Conservation (phyloP, 2,113 vertebrate species). For the Seriola quinqueradiata region DNA sequence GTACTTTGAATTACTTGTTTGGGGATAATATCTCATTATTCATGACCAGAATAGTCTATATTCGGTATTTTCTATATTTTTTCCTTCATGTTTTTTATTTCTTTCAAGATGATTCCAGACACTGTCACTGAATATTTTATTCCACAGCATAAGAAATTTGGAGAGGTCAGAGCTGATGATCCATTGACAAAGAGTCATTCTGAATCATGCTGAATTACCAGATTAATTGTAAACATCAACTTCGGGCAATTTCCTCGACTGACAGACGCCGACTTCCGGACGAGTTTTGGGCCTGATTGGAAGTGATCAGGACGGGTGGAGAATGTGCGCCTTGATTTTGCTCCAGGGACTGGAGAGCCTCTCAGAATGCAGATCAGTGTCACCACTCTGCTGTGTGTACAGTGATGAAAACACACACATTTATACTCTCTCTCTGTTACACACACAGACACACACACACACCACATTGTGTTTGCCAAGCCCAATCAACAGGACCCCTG, state of each 20-base stretch:
- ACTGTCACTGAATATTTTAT: background rate
- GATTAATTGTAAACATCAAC: conserved; percentile 24
- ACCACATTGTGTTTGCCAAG: conserved; percentile 33
- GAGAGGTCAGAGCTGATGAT: conserved; percentile 5
- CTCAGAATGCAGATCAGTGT: conserved; percentile 50
- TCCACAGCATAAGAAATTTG: background rate
- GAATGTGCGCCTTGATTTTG: conserved; percentile 38
- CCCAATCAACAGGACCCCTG: conserved; percentile 52
- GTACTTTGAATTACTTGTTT: background rate
- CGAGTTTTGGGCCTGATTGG: background rate
- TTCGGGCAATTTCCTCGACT: background rate
- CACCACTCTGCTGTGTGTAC: background rate
- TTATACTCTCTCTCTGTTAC: background rate
- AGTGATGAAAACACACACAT: conserved; percentile 23
- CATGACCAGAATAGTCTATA: no score
- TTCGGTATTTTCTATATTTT: background rate
- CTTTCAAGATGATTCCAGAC: conserved; percentile 10
- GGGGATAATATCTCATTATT: background rate
- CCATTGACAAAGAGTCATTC: conserved; percentile 7
- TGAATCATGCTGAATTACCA: background rate
- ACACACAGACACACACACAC: conserved; percentile 23
- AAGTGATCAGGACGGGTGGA: conserved; percentile 20
- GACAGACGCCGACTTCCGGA: background rate
- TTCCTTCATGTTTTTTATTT: background rate
- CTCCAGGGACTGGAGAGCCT: conserved; percentile 22